phyloP scores from a whole-genome alignment of 2,113 vertebrate species.

The Baryphthengus martii region DNA sequence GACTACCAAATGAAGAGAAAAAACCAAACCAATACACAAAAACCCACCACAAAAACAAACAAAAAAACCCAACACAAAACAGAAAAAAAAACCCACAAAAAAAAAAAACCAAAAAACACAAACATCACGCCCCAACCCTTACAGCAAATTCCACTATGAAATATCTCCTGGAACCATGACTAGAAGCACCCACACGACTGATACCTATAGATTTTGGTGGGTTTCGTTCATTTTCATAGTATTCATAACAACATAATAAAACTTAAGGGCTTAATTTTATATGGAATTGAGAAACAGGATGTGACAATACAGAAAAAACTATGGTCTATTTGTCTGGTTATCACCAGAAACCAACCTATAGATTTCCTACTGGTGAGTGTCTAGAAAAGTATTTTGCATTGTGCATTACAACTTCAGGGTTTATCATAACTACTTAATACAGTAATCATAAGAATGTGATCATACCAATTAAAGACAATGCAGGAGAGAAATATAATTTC shows the following conservation, averaged over 20 bases:
- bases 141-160: not conserved
- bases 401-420: not conserved
- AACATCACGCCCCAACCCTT: not conserved
- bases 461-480: not conserved
- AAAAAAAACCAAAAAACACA: not conserved
- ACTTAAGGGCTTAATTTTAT: not conserved
- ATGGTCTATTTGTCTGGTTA: not conserved
- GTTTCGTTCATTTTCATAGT: too few species aligned
- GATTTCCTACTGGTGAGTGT: not conserved
- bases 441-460: not conserved
- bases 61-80: fast-evolving
- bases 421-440: not conserved
- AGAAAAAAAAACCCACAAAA: too few species aligned
- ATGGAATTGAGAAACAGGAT: not conserved
- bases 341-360: not conserved
- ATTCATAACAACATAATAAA: not conserved
- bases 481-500: not conserved
- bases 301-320: not conserved
- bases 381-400: not conserved
- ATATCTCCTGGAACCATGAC: not conserved
- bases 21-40: not conserved
- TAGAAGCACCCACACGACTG: not conserved
- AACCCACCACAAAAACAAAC: too few species aligned
- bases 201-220: not conserved
- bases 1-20: not conserved